Evolutionary conservation across 1,140 invertebrate genomes (phyloP), one percentile per base, ranked within the genome.

Genomic region (Sycophila sp.): DNA sequence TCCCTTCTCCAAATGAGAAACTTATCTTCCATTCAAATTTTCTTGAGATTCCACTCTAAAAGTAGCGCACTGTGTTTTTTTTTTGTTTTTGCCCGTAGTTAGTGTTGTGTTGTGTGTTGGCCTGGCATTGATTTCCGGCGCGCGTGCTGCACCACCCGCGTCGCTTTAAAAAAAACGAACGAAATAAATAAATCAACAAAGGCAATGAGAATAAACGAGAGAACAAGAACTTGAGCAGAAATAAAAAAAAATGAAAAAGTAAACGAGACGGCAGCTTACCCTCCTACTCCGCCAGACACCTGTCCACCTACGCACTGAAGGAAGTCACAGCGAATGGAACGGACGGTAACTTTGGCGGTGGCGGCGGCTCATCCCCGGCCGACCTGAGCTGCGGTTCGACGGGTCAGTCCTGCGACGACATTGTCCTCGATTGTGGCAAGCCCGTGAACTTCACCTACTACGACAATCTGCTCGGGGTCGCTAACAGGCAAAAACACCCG

Each of bases 391-490:
- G 83, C 58, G 67, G 73, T 24, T 72, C 78, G 40, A 62, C 77
- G 49, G 80, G 77, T 22, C 83, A 84, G 28, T 78, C 81, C 67
- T 85, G 83, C 40, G 89, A 91, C 49, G 90, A 92, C 75, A 90
- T 93, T 81, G 87, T 91, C 73, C 83, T 96, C 64, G 93, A 94
- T 77, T 96, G 94, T 87, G 94, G 94, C 2, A 94, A 94, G 86
- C 89, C 93, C 49, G 93, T 94, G 0, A 96, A 96, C 85, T 94
- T 92, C 79, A 95, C 94, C 11, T 93, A 94, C 80, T 96, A 95
- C 85, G 94, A 96, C 80, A 94, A 94, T 84, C 85, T 96, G 53
- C 89, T 93, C 49, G 94, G 94, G 28, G 91, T 96, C 47, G 89
- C 92, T 13, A 91, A 94, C 76, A 85, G 94, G 68, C 90, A 89